Base-by-base conservation (phyloP, 2,113 vertebrate genomes). In the Hippocampus mohnikei region DNA sequence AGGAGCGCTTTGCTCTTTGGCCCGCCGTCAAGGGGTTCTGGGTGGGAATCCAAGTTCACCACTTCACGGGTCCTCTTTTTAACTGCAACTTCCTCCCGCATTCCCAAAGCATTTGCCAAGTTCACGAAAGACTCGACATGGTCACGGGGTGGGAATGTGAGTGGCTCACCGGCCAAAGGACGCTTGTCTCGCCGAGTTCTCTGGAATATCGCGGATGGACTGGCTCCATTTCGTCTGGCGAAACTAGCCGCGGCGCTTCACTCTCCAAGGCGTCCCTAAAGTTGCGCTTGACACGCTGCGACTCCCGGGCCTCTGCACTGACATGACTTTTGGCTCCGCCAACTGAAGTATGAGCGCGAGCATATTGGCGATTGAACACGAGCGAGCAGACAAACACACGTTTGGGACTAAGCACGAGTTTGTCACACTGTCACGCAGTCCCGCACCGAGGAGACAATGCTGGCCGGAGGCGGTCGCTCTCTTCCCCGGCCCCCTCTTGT, bases 381-480 rank as follows among this genome's bases (percentile, higher is more conserved):
- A 65, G 73, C 87, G 77, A 80, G 81, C 86, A 84, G 18, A 62
- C 52, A 61, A 62, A 68, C 75, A 70, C 70, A 72, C 76, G 71
- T 46, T 65, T 72, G 79, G 82, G 85, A 88, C 86, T 80, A 87
- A 87, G 88, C 88, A 88, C 72, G 80, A 78, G 85, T 87, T 87
- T 82, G 50, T 88, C 85, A 84, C 90, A 85, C 85, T 89, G 88
- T 74, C 85, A 89, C 85, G 85, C 78, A 85, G 88, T 90, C 83
- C 85, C 80, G 76, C 88, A 79, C 84, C 85, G 89, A 86, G 89
- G 86, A 91, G 88, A 91, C 90, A 89, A 88, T 90, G 85, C 85
- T 89, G 87, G 87, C 89, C 88, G 86, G 84, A 88, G 89, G 90
- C 91, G 15, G 50, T 91, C 75, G 81, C 29, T 33, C 77, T 79